Conservation (phyloP, 2,888 invertebrate species). For the Chironomus riparius region DNA sequence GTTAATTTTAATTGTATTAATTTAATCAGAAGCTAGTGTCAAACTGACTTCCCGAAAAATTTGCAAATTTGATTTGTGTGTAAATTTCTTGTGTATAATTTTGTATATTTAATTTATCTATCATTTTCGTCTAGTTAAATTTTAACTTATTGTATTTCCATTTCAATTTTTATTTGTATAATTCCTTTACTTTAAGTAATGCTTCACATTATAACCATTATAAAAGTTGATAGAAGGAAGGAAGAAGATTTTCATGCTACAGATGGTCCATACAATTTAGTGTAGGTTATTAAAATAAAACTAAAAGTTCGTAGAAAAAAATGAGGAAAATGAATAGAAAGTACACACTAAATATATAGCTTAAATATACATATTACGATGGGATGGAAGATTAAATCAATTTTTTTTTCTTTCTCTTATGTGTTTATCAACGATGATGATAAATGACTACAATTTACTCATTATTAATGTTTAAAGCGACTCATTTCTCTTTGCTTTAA, state of each 20-base stretch:
- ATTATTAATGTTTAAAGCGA: slow-evolving; percentile 3
- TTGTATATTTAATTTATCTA: background rate
- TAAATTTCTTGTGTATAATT: background rate
- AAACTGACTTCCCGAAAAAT: background rate
- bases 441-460: slow-evolving; percentile 8
- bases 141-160: background rate
- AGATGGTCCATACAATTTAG: background rate
- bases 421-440: background rate
- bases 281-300: background rate
- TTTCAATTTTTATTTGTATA: background rate
- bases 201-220: background rate
- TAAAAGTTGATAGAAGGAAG: background rate
- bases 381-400: slow-evolving; percentile 1
- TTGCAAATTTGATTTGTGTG: background rate
- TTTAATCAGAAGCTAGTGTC: background rate
- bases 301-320: background rate
- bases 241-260: background rate
- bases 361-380: background rate
- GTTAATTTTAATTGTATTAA: too few species aligned
- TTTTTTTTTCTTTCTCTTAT: background rate
- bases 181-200: background rate
- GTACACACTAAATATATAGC: background rate
- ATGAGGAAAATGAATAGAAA: background rate
- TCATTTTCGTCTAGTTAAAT: background rate
- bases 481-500: background rate